Evolutionary conservation across 2,797 vertebrate genomes (phyloP), one percentile per base, ranked within the genome.

Genomic region (Gadopsis marmoratus): DNA sequence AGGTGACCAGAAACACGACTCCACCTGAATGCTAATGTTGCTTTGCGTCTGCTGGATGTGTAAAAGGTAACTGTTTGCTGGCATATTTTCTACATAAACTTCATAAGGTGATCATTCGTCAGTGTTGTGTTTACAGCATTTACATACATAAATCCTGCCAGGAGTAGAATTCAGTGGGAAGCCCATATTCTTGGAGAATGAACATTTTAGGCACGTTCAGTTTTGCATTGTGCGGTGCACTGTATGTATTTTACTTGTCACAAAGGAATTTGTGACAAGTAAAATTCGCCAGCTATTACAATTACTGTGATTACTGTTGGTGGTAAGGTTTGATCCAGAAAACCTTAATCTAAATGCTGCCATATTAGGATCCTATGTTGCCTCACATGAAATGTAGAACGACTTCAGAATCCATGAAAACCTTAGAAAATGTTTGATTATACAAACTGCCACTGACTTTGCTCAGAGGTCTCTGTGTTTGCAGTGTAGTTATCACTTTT

Each of bases 381-480:
- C 11, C 61, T 45, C 41, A 53, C 11, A 45, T 78, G 2, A 53
- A 53, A 37, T 37, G 16, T 0, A 43, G 5, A 53, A 17, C 0
- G 9, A 33, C 35, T 58, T 10, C 9, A 74, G 39, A 37, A 55
- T 39, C 14, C 6, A 29, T 23, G 11, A 66, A 60, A 70, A 50
- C 50, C 26, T 23, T 1, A 14, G 10, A 56, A 23, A 59, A n/a
- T 50, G 13, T 74, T 47, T 59, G 26, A 35, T 23, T 31, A 35
- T 23, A 26, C 21, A 48, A 1, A 65, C 51, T 16, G 58, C 48
- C 53, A 21, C 2, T 17, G 69, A 56, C 33, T 48, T 66, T 63
- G 37, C 37, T 56, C 31, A 13, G 13, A 65, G 31, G 23, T 73
- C 58, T 77, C 51, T 4, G 19, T 54, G 43, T 71, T 50, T 37